Conservation (phyloP, 2,888 invertebrate species). For the Cyclophora albipunctata region DNA sequence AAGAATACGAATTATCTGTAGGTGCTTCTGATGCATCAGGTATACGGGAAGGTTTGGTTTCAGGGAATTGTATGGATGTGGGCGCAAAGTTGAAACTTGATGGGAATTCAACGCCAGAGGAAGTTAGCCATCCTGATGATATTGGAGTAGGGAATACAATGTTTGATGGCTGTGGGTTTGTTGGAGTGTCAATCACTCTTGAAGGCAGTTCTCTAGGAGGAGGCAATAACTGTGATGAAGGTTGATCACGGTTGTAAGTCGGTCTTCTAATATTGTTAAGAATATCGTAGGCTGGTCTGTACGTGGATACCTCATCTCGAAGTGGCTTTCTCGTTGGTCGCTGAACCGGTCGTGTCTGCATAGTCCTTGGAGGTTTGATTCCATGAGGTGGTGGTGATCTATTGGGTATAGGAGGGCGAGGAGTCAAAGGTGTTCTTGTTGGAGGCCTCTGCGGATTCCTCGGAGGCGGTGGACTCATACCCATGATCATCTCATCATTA, state of each 20-base stretch:
- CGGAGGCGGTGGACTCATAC: conserved; percentile 72
- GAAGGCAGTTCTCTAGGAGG: conserved; percentile 51
- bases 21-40: conserved; percentile 27
- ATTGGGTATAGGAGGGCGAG: conserved; percentile 43
- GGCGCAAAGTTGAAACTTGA: conserved; percentile 58
- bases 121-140: conserved; percentile 65
- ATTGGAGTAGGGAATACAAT: conserved; percentile 61
- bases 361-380: conserved; percentile 50
- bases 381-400: conserved; percentile 53
- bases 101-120: conserved; percentile 58
- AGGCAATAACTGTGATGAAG: conserved; percentile 56
- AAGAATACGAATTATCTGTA: conserved; percentile 42
- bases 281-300: conserved; percentile 55
- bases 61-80: conserved; percentile 49
- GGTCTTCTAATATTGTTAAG: conserved; percentile 57
- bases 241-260: conserved; percentile 46
- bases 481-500: conserved; percentile 71
- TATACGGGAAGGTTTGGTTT: conserved; percentile 31
- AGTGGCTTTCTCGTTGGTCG: conserved; percentile 50
- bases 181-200: conserved; percentile 28
- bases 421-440: conserved; percentile 40
- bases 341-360: conserved; percentile 45
- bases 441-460: conserved; percentile 44
- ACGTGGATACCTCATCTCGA: conserved; percentile 58
- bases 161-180: conserved; percentile 34